Base-by-base conservation (phyloP, 2,888 invertebrate genomes). In the Sarcophaga caerulescens region DNA sequence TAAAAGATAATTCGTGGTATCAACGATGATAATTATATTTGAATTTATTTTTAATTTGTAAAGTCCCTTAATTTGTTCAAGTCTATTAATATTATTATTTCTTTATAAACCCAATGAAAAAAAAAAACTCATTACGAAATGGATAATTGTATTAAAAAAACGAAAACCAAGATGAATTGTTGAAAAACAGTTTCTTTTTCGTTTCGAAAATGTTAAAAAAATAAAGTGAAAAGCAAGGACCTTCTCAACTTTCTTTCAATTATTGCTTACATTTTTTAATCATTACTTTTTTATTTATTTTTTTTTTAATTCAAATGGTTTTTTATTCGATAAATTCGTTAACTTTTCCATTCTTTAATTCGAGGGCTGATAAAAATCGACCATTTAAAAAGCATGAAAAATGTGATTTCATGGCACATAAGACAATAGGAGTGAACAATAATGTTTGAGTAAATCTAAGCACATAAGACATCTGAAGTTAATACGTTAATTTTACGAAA, bases 221-320 rank as follows among this genome's bases (percentile, higher is more conserved):
- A 59, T 66, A 68, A 80, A 81, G 87, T 84, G 88, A 91, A 52
- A 90, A 91, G 90, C 92, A 93, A 93, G 93, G 93, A 93, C 93
- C 93, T 92, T 93, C 93, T 93, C 93, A 92, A 92, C 62, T 84
- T 91, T 87, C 88, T 90, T 89, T 88, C 45, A 70, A 79, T 82
- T 71, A 45, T 83, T 66, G 71, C 3, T 47, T 68, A 73, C 6
- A 71, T 83, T 84, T 81, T 81, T 52, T n/a, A 11, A 59, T 66
- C 82, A 65, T 70, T 70, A 19, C 19, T 12, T 63, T 10, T 57
- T 73, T 60, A 75, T 71, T 60, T 70, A 70, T n/a, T 35, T 57
- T 59, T 44, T 52, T 6, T 60, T 57, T 12, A 47, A 17, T 21
- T n/a, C 45, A 69, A 21, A 47, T 45, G 44, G 21, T 21, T n/a